A percentile compares a stretch with the other conserved stretches of the same genome.
These are phyloP conservation scores for Leptocoma aspasia DNA, from an alignment of 2,113 vertebrate species.

Conservation along the genomic window DNA sequence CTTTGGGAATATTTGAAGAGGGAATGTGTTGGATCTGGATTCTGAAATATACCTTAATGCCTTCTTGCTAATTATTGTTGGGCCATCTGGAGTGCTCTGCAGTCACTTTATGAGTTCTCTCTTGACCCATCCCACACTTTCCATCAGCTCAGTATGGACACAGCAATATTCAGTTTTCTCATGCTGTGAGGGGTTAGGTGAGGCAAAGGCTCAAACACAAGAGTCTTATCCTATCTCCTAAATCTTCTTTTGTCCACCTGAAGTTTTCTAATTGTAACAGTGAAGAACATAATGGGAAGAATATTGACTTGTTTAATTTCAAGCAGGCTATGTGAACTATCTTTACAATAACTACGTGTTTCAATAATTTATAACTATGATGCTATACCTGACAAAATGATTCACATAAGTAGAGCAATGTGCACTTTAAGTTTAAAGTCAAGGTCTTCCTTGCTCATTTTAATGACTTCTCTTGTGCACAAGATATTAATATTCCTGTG, in stretches of 20 bases:
- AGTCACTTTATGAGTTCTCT: background rate
- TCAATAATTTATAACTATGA: conserved; percentile 66
- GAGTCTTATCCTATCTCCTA: background rate
- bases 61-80: background rate
- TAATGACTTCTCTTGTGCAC: conserved; percentile 82
- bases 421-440: conserved; percentile 66
- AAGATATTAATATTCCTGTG: conserved; percentile 84
- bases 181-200: background rate
- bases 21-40: background rate
- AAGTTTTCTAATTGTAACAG: conserved; percentile 11
- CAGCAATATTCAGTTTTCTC: background rate
- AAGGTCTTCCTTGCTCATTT: conserved; percentile 74
- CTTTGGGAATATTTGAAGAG: background rate
- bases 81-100: background rate
- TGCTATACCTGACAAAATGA: conserved; percentile 62
- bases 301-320: conserved; percentile 55
- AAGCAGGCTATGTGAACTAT: conserved; percentile 26
- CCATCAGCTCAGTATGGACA: background rate
- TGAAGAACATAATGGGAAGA: conserved; percentile 22
- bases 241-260: background rate
- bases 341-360: conserved; percentile 55
- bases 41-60: background rate
- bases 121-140: background rate
- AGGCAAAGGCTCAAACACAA: background rate
- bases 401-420: conserved; percentile 52